Evolutionary conservation across 2,113 vertebrate genomes (phyloP).

Genomic region (Echinops telfairi): DNA sequence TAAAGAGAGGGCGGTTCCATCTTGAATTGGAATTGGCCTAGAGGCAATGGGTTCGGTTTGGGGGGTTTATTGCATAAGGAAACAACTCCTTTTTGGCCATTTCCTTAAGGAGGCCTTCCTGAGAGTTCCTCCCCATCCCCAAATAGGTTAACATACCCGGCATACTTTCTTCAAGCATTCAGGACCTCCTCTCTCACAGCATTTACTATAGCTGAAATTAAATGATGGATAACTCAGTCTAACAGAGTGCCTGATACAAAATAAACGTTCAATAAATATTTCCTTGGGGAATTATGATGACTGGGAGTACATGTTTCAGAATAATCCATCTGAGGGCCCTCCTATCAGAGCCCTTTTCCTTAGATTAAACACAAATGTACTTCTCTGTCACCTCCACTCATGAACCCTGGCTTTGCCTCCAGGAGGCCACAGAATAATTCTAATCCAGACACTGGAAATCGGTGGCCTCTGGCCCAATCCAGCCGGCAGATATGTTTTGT

Average conservation of each 20-base stretch:
- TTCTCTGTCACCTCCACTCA: not conserved
- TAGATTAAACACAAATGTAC: not conserved
- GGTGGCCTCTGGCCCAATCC: slow-evolving; percentile 28
- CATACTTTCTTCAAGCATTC: not conserved
- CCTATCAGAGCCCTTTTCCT: slow-evolving; percentile 17
- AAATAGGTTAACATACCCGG: not conserved
- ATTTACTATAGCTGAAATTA: not conserved
- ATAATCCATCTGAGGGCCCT: not conserved
- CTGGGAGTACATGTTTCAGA: not conserved
- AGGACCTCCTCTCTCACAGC: not conserved
- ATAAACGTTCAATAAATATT: not conserved
- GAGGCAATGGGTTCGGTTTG: no score
- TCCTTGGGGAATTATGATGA: not conserved
- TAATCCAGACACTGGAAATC: slow-evolving; percentile 18
- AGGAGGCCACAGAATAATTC: not conserved
- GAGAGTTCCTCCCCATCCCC: not conserved
- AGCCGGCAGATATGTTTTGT: slow-evolving; percentile 28
- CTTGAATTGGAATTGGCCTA: no score
- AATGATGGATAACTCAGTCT: not conserved
- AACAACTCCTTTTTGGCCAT: not conserved
- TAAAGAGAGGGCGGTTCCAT: no score
- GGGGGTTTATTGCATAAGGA: no score
- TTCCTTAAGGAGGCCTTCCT: not conserved
- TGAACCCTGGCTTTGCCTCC: not conserved
- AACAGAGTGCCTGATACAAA: not conserved